Evolutionary conservation across 2,113 vertebrate species (phyloP), one percentile per base, ranked within the genome.

Genomic region (Perca flavescens): DNA sequence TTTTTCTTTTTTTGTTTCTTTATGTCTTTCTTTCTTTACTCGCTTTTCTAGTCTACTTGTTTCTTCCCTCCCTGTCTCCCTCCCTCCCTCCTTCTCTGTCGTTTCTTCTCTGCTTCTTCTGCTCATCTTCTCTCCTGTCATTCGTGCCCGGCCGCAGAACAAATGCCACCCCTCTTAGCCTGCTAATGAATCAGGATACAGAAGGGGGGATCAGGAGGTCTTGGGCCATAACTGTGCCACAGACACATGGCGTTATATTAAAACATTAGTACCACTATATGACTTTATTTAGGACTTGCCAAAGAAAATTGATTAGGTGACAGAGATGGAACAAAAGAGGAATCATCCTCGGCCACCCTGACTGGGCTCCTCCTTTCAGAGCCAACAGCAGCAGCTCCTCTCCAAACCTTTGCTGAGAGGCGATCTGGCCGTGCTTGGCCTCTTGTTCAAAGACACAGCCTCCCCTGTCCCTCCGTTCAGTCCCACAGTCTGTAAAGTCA

Each of bases 221-320:
- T 88, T 72, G 68, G 63, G 77, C 84, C 75, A 72, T 85, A 82
- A 83, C 89, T 84, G 89, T 93, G 91, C 86, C 84, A 79, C 89
- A 83, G 88, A 95, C 93, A 95, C 93, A 94, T 94, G 95, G 94
- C 47, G 86, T 79, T 95, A 89, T 93, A 94, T 95, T 93, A 93
- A 94, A 94, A 94, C 92, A 95, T 95, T 95, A 95, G 91, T 94
- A 94, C 95, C 95, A 94, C 94, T 95, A 86, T 93, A 92, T 95
- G 94, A 94, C 93, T 95, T 96, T 91, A 95, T 95, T 95, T 94
- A 94, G 85, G 72, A 87, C 82, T 89, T 92, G 94, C 95, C 95
- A 94, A 90, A 89, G 86, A 91, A 94, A 94, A 94, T 88, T 90
- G 91, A 95, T 94, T 92, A 89, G 86, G 85, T 91, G 86, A 90